Evolutionary conservation across 2,797 vertebrate species (phyloP).

Genomic region (Otus scops): DNA sequence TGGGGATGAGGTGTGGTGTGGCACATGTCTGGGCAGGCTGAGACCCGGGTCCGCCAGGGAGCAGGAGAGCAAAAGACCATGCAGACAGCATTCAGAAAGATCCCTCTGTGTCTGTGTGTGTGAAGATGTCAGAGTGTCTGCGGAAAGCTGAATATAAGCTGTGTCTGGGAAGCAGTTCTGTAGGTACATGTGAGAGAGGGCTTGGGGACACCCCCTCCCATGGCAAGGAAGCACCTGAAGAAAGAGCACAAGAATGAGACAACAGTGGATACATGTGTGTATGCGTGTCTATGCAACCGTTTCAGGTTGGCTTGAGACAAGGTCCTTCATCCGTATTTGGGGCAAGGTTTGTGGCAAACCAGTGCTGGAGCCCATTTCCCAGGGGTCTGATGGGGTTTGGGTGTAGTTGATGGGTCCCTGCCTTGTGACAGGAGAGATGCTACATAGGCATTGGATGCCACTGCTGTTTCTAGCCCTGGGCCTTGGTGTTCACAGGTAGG

Average conservation of each 20-base stretch:
- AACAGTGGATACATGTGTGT: not conserved
- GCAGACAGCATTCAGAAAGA: not conserved
- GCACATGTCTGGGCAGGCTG: not conserved
- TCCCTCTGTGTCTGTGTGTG: not conserved
- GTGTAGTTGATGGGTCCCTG: not conserved
- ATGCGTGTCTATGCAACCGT: not conserved
- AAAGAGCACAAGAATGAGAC: not conserved
- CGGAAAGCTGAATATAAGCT: not conserved
- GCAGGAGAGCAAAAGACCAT: not conserved
- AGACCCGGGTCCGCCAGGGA: not conserved
- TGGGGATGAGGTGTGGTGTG: not conserved
- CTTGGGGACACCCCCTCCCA: not conserved
- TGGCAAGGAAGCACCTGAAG: not conserved
- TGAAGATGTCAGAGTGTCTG: not conserved
- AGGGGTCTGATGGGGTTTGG: not conserved
- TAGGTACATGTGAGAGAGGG: not conserved
- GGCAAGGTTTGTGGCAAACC: not conserved
- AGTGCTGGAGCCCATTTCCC: not conserved
- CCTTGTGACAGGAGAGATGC: not conserved
- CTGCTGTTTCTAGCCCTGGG: not conserved
- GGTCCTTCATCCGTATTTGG: not conserved
- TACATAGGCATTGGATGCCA: not conserved
- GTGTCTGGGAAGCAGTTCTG: not conserved
- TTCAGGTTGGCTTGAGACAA: not conserved
- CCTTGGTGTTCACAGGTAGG: not conserved